These are phyloP conservation scores for Chionomys nivalis DNA, from an alignment of 2,113 vertebrate species.

Conservation along the genomic window DNA sequence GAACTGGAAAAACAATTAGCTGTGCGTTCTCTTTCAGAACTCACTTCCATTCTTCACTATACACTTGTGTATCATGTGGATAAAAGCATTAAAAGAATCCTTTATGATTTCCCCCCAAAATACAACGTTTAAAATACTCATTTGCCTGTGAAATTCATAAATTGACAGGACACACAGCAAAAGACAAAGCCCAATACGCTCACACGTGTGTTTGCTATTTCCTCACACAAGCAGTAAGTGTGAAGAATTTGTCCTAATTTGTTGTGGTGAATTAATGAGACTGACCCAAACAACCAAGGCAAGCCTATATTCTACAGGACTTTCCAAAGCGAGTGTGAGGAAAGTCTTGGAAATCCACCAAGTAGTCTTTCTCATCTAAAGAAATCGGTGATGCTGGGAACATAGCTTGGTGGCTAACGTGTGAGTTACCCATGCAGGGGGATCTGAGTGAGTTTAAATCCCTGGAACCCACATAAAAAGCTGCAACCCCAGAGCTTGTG, in stretches of 20 bases:
- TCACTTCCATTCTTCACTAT: neutral
- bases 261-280: neutral
- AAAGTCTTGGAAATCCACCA: neutral
- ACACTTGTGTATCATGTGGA: neutral
- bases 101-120: neutral
- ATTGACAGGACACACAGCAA: neutral
- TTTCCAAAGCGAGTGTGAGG: neutral
- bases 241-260: neutral
- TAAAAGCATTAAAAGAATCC: neutral
- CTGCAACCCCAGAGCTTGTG: neutral
- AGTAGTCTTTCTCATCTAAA: neutral
- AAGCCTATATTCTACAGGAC: neutral
- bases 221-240: neutral
- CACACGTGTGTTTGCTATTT: neutral
- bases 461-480: neutral
- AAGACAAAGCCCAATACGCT: neutral
- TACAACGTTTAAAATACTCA: constrained; percentile 1
- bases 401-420: neutral
- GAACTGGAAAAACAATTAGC: neutral
- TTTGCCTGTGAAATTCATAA: neutral
- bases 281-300: neutral
- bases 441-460: too few species aligned
- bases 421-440: neutral
- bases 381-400: neutral
- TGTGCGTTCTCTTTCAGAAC: neutral